Evolutionary conservation across 2,888 invertebrate genomes (phyloP), one percentile per base, ranked within the genome.

Genomic region (Sisyra nigra): DNA sequence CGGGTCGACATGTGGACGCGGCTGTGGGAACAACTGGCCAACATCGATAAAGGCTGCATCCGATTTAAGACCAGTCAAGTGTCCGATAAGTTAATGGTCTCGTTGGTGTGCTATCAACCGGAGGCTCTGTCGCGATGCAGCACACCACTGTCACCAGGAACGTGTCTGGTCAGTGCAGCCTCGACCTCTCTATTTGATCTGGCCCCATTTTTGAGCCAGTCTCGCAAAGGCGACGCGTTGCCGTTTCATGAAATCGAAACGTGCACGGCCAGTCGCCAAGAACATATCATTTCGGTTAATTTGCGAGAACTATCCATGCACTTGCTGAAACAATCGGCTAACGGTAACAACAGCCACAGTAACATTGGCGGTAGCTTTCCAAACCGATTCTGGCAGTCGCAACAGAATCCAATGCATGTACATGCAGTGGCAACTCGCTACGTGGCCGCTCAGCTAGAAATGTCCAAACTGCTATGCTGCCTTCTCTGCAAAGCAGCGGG

Each of bases 211-310:
- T 60, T 62, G 39, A 64, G 63, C 42, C 67, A 69, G 33, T 59
- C 57, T 46, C 63, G 61, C 14, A 59, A 52, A 52, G 66, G 63
- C 47, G 79, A 79, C 54, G 58, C 71, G 45, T 62, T 88, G 52
- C 88, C 87, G 0, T 88, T 88, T 63, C 69, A 79, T 46, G 88
- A 88, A 61, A 68, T 79, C 10, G 87, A 88, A 60, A 80, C 80
- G 33, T 87, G 87, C 57, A 87, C 88, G 3, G 87, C 87, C 10
- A 85, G 85, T 52, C 84, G 84, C 53, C 86, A 88, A 60, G 88
- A 88, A 54, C 87, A 87, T 57, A 78, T 88, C 33, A 82, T 87
- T 34, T 86, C 87, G 7, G 87, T 87, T 57, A 88, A 87, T 62
- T 66, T 87, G 41, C 74, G 87, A n/a, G 86, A 86, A 56, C 66